phyloP scores from a whole-genome alignment of 2,113 vertebrate species.

The Catharus bicknelli region DNA sequence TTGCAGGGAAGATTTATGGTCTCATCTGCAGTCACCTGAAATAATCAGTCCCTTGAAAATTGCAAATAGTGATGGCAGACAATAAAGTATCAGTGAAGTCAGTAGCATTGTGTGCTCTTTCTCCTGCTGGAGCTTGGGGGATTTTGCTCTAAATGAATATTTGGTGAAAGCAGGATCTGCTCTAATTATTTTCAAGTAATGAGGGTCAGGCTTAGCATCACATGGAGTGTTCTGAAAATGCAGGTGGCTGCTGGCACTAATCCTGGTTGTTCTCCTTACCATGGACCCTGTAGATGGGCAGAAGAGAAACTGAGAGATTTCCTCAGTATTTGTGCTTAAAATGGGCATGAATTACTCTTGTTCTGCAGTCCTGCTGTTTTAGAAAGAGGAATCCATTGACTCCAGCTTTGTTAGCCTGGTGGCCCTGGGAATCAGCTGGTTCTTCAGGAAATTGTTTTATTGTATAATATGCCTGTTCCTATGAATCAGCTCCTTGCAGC shows the following conservation, averaged over 20 bases:
- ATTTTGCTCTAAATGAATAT: neutral
- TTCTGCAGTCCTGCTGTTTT: neutral
- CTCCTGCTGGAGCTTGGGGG: neutral
- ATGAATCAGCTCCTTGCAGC: neutral
- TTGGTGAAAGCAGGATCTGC: neutral
- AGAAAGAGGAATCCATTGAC: neutral
- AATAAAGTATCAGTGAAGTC: neutral
- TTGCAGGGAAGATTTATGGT: neutral
- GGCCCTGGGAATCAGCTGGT: neutral
- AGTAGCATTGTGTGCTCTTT: neutral
- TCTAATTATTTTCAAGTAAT: neutral
- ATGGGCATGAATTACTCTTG: neutral
- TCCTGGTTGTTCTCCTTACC: neutral
- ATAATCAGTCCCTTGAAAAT: conserved; percentile 17
- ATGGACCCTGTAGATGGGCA: neutral
- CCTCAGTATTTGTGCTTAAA: neutral
- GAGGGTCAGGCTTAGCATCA: neutral
- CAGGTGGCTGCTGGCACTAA: neutral
- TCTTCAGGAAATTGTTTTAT: neutral
- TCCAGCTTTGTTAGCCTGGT: neutral
- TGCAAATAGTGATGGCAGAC: neutral
- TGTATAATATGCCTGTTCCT: neutral
- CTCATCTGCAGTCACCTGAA: neutral
- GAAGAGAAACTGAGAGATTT: neutral
- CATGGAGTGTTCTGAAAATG: neutral